Percentiles rank a stretch among this genome's conserved stretches.
These are phyloP conservation scores for Alcis repandata DNA, from an alignment of 2,888 invertebrate species.

Conservation along the genomic window DNA sequence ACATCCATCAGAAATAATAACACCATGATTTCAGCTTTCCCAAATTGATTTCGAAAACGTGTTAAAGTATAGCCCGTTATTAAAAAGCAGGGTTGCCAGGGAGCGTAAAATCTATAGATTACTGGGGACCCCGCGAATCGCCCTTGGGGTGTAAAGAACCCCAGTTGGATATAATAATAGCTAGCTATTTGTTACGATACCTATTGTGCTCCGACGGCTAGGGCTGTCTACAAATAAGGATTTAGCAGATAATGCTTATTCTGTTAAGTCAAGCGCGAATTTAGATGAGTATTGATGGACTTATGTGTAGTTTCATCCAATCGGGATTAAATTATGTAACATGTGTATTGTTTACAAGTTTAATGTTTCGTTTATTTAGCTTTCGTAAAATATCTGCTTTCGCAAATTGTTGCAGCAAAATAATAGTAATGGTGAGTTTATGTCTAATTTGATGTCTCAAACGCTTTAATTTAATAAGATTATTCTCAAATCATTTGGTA, in stretches of 20 bases:
- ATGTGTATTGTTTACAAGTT: too few species aligned
- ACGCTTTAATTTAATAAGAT: too few species aligned
- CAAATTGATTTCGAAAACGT: constrained; percentile 70
- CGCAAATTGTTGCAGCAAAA: too few species aligned
- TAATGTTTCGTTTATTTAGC: constrained; percentile 1
- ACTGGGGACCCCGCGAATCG: constrained; percentile 71
- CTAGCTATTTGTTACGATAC: constrained; percentile 80
- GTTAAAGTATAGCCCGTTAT: constrained; percentile 79
- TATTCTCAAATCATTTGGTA: too few species aligned
- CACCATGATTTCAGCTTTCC: constrained; percentile 47
- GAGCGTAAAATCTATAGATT: constrained; percentile 87
- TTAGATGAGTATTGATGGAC: constrained; percentile 42
- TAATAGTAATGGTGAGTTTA: too few species aligned
- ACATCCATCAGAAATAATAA: constrained; percentile 49
- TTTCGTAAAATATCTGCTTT: too few species aligned
- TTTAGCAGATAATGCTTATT: constrained; percentile 47
- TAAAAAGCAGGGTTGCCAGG: constrained; percentile 74
- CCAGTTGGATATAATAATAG: constrained; percentile 71
- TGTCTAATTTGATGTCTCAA: too few species aligned
- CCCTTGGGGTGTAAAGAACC: constrained; percentile 66
- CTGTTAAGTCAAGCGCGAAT: constrained; percentile 51
- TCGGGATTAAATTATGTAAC: neutral
- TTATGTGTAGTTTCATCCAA: constrained; percentile 36
- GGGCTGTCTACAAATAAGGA: constrained; percentile 68
- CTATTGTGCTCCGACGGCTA: constrained; percentile 77